Evolutionary conservation across 2,797 vertebrate species (phyloP), one percentile per base, ranked within the genome.

Genomic region (Sebastes matsubarae): DNA sequence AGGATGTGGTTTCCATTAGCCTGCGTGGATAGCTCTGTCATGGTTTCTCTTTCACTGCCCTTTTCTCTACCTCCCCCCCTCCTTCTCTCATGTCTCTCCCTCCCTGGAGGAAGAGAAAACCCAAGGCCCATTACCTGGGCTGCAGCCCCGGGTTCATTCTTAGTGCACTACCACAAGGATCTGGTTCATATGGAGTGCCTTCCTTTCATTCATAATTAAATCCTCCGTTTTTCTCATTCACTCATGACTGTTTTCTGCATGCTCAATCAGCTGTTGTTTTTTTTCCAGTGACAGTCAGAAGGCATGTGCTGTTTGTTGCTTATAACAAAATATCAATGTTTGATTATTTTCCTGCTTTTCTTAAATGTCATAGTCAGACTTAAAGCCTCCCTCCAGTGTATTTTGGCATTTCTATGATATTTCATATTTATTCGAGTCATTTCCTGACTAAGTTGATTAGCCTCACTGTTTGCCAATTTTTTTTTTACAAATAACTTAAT

Each of bases 161-260:
- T 16, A 90, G 92, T 91, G 87, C 92, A 91, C 72, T 72, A 75
- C 89, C 78, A 77, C 82, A 67, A 71, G 50, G 79, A 69, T 83
- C 74, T 20, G 50, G 93, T 94, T 94, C 94, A 94, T 27, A 70
- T 20, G 3, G 69, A 88, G 92, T 94, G 89, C 68, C 80, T 87
- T 90, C 38, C 84, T 78, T 91, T 94, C 87, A 94, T 94, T 84
- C 76, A 94, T 95, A 91, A 94, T 94, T 93, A 65, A 95, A 52
- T n/a, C 42, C 32, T 79, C 38, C 1, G 58, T 83, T 73, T 80
- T 67, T 52, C 52, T 73, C 32, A 52, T 57, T 83, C 71, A 75
- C 61, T 72, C 75, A 12, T 55, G 64, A 68, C 64, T 69, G 46
- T 55, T 85, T 77, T 52, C 4, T 8, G 8, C 55, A 55, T 75